Evolutionary conservation across 2,888 invertebrate genomes (phyloP), one percentile per base, ranked within the genome.

Genomic region (Eupelmus urozonus): DNA sequence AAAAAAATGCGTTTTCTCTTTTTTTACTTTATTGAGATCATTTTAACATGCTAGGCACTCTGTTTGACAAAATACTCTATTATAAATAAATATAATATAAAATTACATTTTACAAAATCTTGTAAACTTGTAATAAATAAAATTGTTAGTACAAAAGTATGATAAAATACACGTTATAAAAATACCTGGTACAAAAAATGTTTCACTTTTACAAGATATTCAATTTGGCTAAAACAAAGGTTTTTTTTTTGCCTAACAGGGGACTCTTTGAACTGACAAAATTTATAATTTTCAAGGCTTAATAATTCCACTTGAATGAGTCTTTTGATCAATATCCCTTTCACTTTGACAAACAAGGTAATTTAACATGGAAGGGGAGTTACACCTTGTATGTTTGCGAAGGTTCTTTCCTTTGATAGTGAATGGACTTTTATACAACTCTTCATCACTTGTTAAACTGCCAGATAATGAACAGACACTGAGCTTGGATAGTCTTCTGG

Each of bases 291-390:
- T n/a, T 29, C 18, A 40, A 57, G 7, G 27, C 11, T n/a, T n/a
- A 57, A 55, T 34, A 27, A 4, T 49, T 20, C 42, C 0, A 62
- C 9, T 55, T 55, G 23, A 29, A 34, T 60, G 0, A 7, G 55
- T 25, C 34, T 57, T 65, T 20, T 55, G 27, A 63, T 69, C 57
- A 57, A 69, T 45, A n/a, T 78, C 74, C 20, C 69, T 69, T 74
- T 73, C 78, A 74, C 74, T 74, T 57, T 69, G 73, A 40, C 78
- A 78, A 16, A 78, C 57, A 34, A 57, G 57, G 65, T 78, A 70
- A 69, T 57, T 74, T 9, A 74, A 13, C 42, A 16, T 62, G 2
- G 78, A 78, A 69, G 78, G 74, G 16, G 69, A 78, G 13, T 51
- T 27, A 29, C 57, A 74, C 49, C 59, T 63, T 49, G 1, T 25